phyloP scores from a whole-genome alignment of 2,113 vertebrate species.

The Oryzias curvinotus region DNA sequence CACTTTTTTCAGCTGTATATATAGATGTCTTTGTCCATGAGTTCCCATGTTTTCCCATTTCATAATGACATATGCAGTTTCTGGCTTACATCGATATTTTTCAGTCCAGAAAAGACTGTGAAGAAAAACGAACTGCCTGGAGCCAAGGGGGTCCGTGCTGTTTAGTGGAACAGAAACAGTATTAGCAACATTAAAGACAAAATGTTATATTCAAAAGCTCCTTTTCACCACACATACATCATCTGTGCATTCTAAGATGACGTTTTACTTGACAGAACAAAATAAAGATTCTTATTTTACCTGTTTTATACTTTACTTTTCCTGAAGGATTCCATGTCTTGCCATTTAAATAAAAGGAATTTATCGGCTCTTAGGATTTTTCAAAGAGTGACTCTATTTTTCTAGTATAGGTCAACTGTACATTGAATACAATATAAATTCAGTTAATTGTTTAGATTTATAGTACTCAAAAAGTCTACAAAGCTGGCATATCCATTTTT shows the following conservation, averaged over 20 bases:
- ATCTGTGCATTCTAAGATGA: conserved; percentile 11
- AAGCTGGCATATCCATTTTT: no score
- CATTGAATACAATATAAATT: no score
- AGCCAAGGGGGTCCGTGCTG: conserved; percentile 18
- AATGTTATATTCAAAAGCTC: background rate
- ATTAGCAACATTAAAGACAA: conserved; percentile 18
- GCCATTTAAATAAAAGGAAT: no score
- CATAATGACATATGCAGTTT: conserved; percentile 37
- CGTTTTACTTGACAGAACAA: background rate
- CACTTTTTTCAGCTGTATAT: conserved; percentile 2
- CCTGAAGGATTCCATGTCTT: no score
- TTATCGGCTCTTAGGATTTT: no score
- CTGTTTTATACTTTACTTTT: no score
- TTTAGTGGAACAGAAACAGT: conserved; percentile 22
- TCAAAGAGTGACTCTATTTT: no score
- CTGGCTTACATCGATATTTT: conserved; percentile 50
- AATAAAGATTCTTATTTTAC: no score
- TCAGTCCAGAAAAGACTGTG: conserved; percentile 12
- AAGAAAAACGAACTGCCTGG: conserved; percentile 36
- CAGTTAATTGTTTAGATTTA: no score
- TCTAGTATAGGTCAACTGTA: no score
- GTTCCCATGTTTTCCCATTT: conserved; percentile 17
- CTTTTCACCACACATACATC: background rate
- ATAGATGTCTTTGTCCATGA: conserved; percentile 20
- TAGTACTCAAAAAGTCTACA: no score